Evolutionary conservation across 2,797 vertebrate genomes (phyloP).

Genomic region (Melanogrammus aeglefinus): DNA sequence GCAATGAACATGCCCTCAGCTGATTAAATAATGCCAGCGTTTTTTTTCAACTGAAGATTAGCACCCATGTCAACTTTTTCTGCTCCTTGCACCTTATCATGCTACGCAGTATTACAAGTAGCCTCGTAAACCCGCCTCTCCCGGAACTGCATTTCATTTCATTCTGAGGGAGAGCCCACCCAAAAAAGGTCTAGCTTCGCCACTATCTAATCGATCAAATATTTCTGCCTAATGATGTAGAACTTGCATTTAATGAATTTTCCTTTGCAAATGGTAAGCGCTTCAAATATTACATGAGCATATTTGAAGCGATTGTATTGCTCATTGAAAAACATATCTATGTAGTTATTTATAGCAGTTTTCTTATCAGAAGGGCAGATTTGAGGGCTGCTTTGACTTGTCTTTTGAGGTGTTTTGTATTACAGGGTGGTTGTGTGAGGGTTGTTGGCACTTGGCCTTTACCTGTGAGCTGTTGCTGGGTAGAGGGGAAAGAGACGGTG

Average conservation of each 20-base stretch:
- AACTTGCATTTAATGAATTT: neutral
- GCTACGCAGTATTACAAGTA: too few relatives aligned
- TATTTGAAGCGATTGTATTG: neutral
- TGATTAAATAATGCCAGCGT: too few relatives aligned
- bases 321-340: neutral
- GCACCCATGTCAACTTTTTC: too few relatives aligned
- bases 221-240: neutral
- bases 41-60: too few relatives aligned
- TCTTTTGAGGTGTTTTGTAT: neutral
- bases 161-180: too few relatives aligned
- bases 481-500: constrained; percentile 73
- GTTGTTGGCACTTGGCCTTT: constrained; percentile 49
- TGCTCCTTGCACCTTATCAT: too few relatives aligned
- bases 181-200: too few relatives aligned
- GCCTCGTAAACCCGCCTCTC: too few relatives aligned
- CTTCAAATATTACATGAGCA: neutral
- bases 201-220: too few relatives aligned
- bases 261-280: neutral
- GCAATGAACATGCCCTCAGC: too few relatives aligned
- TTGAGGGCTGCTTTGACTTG: neutral
- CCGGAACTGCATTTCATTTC: too few relatives aligned
- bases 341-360: neutral
- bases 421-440: constrained; percentile 31
- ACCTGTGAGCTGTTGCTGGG: constrained; percentile 88
- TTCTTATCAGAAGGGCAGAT: neutral